Evolutionary conservation across 2,888 invertebrate genomes (phyloP).

Genomic region (Didymodactylos carnosus): DNA sequence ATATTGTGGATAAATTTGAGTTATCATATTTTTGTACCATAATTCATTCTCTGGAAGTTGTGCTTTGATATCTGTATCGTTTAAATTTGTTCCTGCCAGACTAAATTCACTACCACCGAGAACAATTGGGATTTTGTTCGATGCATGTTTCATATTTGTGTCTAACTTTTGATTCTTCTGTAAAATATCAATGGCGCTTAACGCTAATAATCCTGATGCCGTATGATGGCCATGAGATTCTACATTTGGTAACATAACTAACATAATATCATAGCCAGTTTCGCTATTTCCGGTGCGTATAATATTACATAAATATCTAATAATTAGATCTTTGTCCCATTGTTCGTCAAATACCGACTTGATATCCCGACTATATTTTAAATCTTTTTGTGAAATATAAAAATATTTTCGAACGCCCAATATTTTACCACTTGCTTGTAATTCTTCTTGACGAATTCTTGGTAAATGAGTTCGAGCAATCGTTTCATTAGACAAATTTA

Average conservation of each 20-base stretch:
- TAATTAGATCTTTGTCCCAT: background rate
- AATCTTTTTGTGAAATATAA: background rate
- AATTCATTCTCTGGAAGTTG: too few species aligned
- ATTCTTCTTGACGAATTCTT: background rate
- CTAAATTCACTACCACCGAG: background rate
- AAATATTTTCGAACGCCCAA: background rate
- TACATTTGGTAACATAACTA: background rate
- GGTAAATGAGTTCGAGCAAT: background rate
- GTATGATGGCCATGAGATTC: background rate
- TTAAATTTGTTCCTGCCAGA: background rate
- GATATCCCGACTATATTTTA: background rate
- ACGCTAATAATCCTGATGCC: background rate
- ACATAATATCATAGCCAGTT: background rate
- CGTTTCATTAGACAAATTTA: background rate
- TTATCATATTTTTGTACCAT: too few species aligned
- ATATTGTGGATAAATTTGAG: too few species aligned
- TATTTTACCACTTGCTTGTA: background rate
- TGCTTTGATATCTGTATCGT: too few species aligned
- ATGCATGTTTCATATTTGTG: too few species aligned
- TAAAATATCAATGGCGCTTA: background rate
- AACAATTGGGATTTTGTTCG: background rate
- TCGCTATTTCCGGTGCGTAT: background rate
- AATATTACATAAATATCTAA: background rate
- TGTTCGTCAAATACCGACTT: background rate
- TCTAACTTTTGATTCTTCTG: too few species aligned